phyloP scores from a whole-genome alignment of 2,113 vertebrate genomes.

The Rhynchopsitta pachyrhyncha region DNA sequence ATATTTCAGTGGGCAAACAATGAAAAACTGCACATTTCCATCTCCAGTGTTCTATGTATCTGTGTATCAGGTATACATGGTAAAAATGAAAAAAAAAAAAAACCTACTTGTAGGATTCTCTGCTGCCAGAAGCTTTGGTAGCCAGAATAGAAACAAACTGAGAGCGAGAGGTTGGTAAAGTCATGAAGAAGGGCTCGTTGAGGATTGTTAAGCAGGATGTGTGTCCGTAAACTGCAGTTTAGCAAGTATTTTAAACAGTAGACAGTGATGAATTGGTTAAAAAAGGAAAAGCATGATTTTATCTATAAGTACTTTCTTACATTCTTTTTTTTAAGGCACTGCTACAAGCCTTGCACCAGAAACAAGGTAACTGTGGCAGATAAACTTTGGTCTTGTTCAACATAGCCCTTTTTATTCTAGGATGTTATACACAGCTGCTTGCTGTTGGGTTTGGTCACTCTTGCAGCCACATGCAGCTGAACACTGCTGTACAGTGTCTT shows the following conservation, averaged over 20 bases:
- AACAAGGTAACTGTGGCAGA: background rate
- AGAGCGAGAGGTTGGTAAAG: background rate
- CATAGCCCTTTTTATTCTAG: background rate
- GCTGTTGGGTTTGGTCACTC: background rate
- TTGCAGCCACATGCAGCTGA: background rate
- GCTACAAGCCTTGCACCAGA: background rate
- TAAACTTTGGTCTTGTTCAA: background rate
- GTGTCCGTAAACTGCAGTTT: background rate
- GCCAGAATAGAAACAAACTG: background rate
- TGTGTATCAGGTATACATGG: background rate
- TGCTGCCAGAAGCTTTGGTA: background rate
- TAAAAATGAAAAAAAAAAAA: background rate
- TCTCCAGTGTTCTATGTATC: background rate
- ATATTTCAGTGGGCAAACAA: background rate
- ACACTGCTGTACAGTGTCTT: rapidly evolving
- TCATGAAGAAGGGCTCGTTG: background rate
- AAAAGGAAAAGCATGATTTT: background rate
- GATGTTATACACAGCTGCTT: background rate
- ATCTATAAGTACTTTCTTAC: background rate
- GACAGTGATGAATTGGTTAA: background rate
- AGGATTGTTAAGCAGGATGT: background rate
- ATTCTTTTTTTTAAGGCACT: background rate
- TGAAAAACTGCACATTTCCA: background rate
- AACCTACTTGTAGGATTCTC: background rate
- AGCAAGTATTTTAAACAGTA: background rate